Conservation (phyloP, 2,888 invertebrate genomes). For the Lutraria lutraria region DNA sequence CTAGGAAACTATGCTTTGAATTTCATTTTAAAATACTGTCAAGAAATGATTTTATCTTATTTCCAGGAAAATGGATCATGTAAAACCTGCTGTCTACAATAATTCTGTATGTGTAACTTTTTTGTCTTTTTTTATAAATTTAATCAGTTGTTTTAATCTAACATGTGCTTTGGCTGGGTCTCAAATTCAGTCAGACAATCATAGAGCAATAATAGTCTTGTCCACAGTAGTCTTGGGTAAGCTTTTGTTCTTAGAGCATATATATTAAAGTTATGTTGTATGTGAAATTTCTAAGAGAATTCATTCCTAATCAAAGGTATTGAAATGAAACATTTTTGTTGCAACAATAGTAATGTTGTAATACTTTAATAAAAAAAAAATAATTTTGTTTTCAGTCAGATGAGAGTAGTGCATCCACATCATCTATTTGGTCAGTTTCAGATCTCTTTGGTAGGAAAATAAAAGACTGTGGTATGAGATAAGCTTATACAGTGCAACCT, state of each 20-base stretch:
- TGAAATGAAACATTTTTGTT: too few species aligned
- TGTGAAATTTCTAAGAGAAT: background rate
- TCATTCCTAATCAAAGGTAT: background rate
- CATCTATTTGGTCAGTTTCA: conserved; percentile 12
- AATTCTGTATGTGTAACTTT: background rate
- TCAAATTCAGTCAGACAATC: too few species aligned
- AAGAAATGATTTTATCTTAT: background rate
- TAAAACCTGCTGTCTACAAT: background rate
- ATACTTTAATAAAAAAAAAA: too few species aligned
- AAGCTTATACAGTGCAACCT: too few species aligned
- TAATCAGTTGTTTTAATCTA: too few species aligned
- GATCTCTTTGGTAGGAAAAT: background rate
- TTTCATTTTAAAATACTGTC: too few species aligned
- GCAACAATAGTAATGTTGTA: too few species aligned
- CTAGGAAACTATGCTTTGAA: too few species aligned
- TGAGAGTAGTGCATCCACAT: conserved; percentile 3
- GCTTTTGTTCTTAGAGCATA: background rate
- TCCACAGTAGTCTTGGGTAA: too few species aligned
- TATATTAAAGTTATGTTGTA: background rate
- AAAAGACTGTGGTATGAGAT: background rate
- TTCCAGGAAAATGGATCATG: background rate
- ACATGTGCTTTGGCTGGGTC: too few species aligned
- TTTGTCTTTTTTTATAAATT: background rate
- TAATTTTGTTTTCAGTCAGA: conserved; percentile 14
- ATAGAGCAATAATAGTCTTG: too few species aligned